phyloP scores from a whole-genome alignment of 2,113 vertebrate species.

The Jacana jacana region DNA sequence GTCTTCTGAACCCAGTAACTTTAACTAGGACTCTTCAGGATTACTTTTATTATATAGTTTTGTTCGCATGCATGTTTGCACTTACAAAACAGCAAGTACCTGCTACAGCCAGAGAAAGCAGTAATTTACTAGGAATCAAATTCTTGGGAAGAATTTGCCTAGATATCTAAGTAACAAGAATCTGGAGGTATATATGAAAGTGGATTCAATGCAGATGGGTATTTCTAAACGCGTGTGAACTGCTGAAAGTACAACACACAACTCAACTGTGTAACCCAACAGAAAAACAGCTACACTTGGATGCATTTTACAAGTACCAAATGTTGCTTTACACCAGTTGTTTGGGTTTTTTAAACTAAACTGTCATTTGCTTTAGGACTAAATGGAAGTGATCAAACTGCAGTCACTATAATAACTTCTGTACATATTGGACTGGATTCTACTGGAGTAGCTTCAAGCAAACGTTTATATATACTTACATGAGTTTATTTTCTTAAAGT shows the following conservation, averaged over 20 bases:
- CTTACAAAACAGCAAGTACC: background rate
- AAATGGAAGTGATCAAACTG: conserved; percentile 32
- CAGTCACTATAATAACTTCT: conserved; percentile 1
- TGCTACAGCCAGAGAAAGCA: background rate
- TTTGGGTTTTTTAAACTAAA: background rate
- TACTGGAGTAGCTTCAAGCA: conserved; percentile 6
- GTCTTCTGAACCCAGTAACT: background rate
- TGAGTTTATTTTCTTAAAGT: conserved; percentile 40
- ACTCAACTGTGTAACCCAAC: background rate
- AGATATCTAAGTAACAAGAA: background rate
- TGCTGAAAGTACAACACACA: background rate
- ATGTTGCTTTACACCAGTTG: background rate
- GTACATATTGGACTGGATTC: background rate
- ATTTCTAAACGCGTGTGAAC: background rate
- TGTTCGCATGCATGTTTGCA: background rate
- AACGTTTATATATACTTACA: conserved; percentile 38
- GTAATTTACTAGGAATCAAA: background rate
- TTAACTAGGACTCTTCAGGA: background rate
- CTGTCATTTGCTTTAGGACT: background rate
- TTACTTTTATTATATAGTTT: background rate
- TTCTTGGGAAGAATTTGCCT: background rate
- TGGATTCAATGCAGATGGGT: background rate
- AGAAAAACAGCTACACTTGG: background rate
- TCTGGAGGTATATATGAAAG: background rate
- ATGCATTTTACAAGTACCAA: background rate